Evolutionary conservation across 2,113 vertebrate genomes (phyloP).

Genomic region (Embiotoca jacksoni): DNA sequence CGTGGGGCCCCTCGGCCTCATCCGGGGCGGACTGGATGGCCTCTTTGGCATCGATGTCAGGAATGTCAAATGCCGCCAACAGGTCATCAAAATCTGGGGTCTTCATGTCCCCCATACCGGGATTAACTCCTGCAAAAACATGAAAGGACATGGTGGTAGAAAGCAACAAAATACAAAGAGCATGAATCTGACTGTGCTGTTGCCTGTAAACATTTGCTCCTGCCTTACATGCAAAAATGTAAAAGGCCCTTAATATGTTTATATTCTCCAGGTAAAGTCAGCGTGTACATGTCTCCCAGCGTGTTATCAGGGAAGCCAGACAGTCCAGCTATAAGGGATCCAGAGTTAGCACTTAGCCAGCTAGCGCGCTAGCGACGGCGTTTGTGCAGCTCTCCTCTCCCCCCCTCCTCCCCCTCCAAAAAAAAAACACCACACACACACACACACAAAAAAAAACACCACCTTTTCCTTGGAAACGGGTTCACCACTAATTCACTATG

Average conservation of each 20-base stretch:
- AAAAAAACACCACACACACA: no score
- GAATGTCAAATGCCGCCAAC: conserved; percentile 95
- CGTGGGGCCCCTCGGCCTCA: conserved; percentile 83
- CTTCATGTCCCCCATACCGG: conserved; percentile 97
- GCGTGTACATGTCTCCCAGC: conserved; percentile 3
- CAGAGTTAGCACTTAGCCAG: conserved; percentile 55
- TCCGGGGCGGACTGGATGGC: conserved; percentile 92
- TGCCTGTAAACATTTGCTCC: neutral
- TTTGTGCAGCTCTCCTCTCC: conserved; percentile 45
- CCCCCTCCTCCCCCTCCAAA: neutral
- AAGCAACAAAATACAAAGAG: neutral
- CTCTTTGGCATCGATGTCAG: conserved; percentile 94
- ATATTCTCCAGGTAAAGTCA: no score
- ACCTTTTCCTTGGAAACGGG: neutral
- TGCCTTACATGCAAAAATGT: neutral
- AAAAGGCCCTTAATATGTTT: no score
- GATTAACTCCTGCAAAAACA: conserved; percentile 76
- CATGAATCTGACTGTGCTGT: neutral
- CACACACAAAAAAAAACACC: no score
- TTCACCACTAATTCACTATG: conserved; percentile 33
- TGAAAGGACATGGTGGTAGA: neutral
- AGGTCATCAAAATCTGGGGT: conserved; percentile 97
- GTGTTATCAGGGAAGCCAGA: conserved; percentile 9
- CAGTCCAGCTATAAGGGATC: neutral
- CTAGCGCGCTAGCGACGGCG: conserved; percentile 62